Conservation (phyloP, 1,140 invertebrate genomes). For the Drosophila lowei region DNA sequence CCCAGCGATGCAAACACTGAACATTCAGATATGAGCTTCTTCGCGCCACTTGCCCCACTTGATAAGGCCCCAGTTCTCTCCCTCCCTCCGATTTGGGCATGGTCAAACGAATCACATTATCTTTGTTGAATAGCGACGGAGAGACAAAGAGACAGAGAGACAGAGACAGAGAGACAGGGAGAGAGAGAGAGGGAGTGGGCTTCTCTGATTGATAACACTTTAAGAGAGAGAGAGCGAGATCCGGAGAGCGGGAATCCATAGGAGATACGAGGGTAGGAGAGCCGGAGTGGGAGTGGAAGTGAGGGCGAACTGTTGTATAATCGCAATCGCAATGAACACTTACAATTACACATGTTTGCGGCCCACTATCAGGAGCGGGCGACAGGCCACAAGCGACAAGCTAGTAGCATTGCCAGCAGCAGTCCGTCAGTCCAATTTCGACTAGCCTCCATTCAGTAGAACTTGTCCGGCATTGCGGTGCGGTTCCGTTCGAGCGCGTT, state of each 20-base stretch:
- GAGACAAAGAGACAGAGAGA: constrained; percentile 19
- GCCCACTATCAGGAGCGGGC: constrained; percentile 53
- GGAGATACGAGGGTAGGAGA: neutral
- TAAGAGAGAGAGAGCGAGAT: constrained; percentile 61
- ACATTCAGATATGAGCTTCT: constrained; percentile 49
- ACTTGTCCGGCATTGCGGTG: constrained; percentile 51
- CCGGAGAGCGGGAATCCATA: neutral
- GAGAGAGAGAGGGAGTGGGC: constrained; percentile 7
- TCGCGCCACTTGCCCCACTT: constrained; percentile 53
- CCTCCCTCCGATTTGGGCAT: constrained; percentile 14
- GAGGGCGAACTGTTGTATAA: constrained; percentile 38
- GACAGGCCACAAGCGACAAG: neutral
- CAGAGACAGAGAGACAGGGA: constrained; percentile 44
- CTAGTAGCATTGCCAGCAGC: neutral
- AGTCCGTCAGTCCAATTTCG: constrained; percentile 6
- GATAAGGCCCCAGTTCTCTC: constrained; percentile 45
- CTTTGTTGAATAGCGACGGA: constrained; percentile 11
- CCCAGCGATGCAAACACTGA: constrained; percentile 37
- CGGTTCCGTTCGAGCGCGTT: constrained; percentile 41
- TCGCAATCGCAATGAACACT: constrained; percentile 77
- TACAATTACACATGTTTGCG: constrained; percentile 78
- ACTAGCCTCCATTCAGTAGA: constrained; percentile 47
- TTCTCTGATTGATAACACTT: constrained; percentile 62
- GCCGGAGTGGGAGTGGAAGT: neutral
- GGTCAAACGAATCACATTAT: constrained; percentile 64